Percentiles rank a stretch among this genome's conserved stretches.
These are phyloP conservation scores for Ceratosolen fusciceps DNA, from an alignment of 1,140 invertebrate genomes.

Conservation along the genomic window DNA sequence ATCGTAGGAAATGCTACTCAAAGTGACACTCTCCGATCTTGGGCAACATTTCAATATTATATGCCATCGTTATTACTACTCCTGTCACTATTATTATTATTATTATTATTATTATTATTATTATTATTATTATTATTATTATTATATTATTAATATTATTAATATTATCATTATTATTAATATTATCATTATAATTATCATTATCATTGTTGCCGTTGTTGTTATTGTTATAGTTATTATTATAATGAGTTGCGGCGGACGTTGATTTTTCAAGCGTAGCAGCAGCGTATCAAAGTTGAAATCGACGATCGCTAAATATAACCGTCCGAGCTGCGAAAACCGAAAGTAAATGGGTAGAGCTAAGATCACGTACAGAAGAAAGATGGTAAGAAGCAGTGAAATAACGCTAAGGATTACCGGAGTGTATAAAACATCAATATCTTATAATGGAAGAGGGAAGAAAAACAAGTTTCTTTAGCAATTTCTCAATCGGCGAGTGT, in stretches of 20 bases:
- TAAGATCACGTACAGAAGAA: neutral
- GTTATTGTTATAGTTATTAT: too few relatives aligned
- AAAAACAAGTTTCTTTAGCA: neutral
- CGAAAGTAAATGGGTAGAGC: constrained; percentile 24
- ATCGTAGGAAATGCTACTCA: neutral
- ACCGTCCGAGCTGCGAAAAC: neutral
- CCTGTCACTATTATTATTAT: too few relatives aligned
- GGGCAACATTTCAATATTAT: neutral
- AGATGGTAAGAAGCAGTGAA: constrained; percentile 33
- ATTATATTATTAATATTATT: too few relatives aligned
- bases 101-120: too few relatives aligned
- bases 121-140: too few relatives aligned
- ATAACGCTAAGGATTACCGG: constrained; percentile 22
- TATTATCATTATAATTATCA: too few relatives aligned
- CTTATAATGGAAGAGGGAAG: neutral
- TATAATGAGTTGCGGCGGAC: neutral
- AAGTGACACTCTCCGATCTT: neutral
- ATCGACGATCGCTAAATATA: constrained; percentile 25
- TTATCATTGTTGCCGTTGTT: too few relatives aligned
- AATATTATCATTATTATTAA: too few relatives aligned
- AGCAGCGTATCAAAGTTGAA: constrained; percentile 34
- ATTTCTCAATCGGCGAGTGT: constrained; percentile 13
- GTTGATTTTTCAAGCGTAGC: neutral
- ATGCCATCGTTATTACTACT: too few relatives aligned
- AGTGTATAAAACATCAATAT: constrained; percentile 21